Evolutionary conservation across 2,888 invertebrate species (phyloP), one percentile per base, ranked within the genome.

Genomic region (Malthinus seriepunctatus): DNA sequence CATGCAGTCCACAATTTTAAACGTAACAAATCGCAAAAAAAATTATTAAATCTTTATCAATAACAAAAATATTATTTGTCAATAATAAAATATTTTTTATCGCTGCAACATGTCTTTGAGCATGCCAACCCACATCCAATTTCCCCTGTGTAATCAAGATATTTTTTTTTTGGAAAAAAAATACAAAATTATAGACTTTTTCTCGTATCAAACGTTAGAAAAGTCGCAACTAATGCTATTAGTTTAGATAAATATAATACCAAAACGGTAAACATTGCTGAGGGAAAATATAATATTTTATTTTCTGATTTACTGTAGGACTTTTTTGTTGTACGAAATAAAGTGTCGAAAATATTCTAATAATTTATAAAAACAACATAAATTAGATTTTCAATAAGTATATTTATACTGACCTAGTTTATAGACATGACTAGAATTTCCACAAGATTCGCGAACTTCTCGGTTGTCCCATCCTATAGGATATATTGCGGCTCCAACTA

Each of bases 381-480:
- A 23, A 23, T 23, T 23, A 23, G 23, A 23, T 23, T 23, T 23
- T 23, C 23, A 23, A 23, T 23, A 23, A 23, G 3, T 23, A 3
- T 23, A 39, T n/a, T n/a, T 35, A 46, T 71, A 78, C 81, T 80
- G 71, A 84, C 85, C 86, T 68, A 86, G 77, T 73, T 82, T 79
- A 74, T 85, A 86, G 64, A 82, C 79, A 62, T 82, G 82, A 47
- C 85, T 83, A 53, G 78, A 73, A 65, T 80, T 80, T 49, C 86
- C 85, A 69, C 86, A 86, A 62, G 85, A 84, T 70, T 86, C 85
- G 66, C 81, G 77, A 39, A 86, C 84, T 78, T 87, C 85, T 60
- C 82, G 78, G 73, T 84, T 86, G 71, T 84, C 84, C 86, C 86
- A 87, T 64, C 86, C 86, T 54, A 86, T 76, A 14, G 86, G 86